Conservation (phyloP, 1,140 invertebrate species). For the Trypoxylus dichotomus region DNA sequence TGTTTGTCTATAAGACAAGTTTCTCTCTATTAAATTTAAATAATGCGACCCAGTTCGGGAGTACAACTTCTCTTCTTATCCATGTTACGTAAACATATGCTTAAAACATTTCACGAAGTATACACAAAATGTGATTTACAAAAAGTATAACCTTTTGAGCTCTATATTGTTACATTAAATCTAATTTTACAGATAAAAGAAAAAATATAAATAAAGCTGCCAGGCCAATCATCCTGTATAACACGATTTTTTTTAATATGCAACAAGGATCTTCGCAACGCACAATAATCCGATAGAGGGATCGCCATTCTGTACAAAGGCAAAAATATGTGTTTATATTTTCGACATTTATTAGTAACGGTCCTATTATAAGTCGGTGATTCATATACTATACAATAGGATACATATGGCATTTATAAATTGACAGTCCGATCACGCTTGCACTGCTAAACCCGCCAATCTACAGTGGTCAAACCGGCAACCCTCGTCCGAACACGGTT, state of each 20-base stretch:
- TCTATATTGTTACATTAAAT: no score
- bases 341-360: conserved; percentile 28
- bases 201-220: no score
- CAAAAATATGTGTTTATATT: conserved; percentile 26
- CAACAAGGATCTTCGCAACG: not conserved
- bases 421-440: conserved; percentile 37
- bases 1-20: no score
- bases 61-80: no score
- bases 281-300: not conserved
- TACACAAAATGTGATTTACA: no score
- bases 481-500: conserved; percentile 48
- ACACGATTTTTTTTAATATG: not conserved
- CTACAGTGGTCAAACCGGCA: conserved; percentile 43
- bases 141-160: no score
- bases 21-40: no score
- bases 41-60: no score
- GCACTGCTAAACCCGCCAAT: conserved; percentile 43
- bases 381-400: conserved; percentile 30
- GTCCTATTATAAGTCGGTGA: conserved; percentile 21
- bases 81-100: no score
- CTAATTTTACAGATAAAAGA: no score
- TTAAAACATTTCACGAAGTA: no score
- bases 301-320: not conserved
- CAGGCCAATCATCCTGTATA: not conserved
- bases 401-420: conserved; percentile 30